A percentile compares a stretch with the other conserved stretches of the same genome.
phyloP scores from a whole-genome alignment of 2,797 vertebrate genomes.

The Schizothorax lantsangensis region DNA sequence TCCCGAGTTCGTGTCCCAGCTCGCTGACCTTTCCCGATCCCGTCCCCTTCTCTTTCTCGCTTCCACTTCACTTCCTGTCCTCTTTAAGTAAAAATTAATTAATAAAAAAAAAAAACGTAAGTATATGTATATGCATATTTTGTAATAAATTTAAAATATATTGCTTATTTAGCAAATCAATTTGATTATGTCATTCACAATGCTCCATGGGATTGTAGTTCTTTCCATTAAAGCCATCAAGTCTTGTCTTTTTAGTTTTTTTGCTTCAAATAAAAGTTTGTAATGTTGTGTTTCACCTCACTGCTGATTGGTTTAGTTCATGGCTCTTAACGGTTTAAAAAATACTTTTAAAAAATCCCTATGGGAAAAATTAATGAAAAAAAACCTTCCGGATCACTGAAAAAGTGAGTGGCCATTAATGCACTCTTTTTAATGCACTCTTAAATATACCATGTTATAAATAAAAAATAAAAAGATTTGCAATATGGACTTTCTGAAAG shows the following conservation, averaged over 20 bases:
- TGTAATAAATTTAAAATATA: not conserved
- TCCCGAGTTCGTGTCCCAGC: too few species aligned
- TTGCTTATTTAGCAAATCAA: not conserved
- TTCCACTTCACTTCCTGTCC: too few species aligned
- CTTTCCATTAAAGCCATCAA: not conserved
- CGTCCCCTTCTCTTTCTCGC: too few species aligned
- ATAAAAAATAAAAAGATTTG: not conserved
- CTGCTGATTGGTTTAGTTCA: not conserved
- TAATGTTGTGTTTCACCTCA: not conserved
- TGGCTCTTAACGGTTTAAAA: not conserved
- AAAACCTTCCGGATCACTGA: not conserved
- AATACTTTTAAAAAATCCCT: not conserved
- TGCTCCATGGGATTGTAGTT: not conserved
- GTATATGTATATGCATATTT: not conserved
- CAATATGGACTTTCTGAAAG: not conserved
- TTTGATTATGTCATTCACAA: not conserved
- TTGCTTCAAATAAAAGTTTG: not conserved
- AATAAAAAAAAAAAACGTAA: too few species aligned
- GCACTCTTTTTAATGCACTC: not conserved
- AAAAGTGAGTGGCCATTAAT: not conserved
- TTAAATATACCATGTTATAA: not conserved
- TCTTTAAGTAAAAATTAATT: too few species aligned
- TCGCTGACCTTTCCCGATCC: too few species aligned
- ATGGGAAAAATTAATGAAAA: not conserved
- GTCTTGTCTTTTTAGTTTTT: not conserved